Evolutionary conservation across 2,888 invertebrate genomes (phyloP).

Genomic region (Cylindroiulus punctatus): DNA sequence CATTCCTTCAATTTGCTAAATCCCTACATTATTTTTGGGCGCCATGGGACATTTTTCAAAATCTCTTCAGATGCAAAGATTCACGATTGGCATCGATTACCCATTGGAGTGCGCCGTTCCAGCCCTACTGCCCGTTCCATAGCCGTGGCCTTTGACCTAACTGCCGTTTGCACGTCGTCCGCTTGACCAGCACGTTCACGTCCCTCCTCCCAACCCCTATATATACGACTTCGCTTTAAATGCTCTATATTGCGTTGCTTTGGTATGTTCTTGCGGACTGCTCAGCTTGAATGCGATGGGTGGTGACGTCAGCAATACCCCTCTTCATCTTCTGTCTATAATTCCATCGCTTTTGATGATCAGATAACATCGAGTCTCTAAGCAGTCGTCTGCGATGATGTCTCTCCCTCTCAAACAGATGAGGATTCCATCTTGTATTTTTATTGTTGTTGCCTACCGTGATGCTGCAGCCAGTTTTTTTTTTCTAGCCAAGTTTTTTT

Average conservation of each 20-base stretch:
- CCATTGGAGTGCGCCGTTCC: neutral
- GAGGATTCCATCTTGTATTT: constrained; percentile 35
- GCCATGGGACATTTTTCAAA: too few relatives aligned
- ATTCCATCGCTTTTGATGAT: constrained; percentile 40
- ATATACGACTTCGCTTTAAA: neutral
- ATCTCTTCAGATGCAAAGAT: too few relatives aligned
- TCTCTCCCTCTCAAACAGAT: constrained; percentile 29
- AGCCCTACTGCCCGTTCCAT: neutral
- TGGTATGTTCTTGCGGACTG: constrained; percentile 16
- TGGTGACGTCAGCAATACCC: constrained; percentile 1
- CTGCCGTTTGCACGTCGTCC: constrained; percentile 25
- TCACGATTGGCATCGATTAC: too few relatives aligned
- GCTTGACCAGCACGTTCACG: constrained; percentile 3
- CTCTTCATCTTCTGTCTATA: constrained; percentile 30
- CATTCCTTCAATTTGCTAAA: too few relatives aligned
- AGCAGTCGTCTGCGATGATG: constrained; percentile 12
- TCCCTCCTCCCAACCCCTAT: neutral
- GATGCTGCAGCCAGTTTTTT: neutral
- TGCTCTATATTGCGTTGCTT: constrained; percentile 23
- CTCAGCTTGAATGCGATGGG: constrained; percentile 3
- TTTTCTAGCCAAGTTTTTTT: constrained; percentile 29
- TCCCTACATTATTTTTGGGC: too few relatives aligned
- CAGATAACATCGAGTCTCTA: constrained; percentile 24
- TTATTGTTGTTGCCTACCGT: constrained; percentile 42
- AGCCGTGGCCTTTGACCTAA: neutral